Evolutionary conservation across 2,888 invertebrate species (phyloP), one percentile per base, ranked within the genome.

Genomic region (Drosophila parthenogenetica): DNA sequence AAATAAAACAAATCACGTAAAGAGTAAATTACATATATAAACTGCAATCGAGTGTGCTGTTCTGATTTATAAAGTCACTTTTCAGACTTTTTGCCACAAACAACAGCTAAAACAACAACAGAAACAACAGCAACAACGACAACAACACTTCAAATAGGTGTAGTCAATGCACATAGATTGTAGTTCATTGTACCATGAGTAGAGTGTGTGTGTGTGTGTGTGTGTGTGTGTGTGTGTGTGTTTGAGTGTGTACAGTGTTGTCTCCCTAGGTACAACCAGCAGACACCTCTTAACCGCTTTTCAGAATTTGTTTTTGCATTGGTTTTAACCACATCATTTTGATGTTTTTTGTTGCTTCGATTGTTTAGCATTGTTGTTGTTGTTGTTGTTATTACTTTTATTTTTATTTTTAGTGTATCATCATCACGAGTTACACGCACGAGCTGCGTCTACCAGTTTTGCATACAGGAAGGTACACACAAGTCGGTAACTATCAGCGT

Each of bases 241-340:
- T 62, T 32, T 17, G 29, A 62, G 25, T 63, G 17, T 62, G 8
- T 46, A n/a, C 16, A 45, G 55, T 57, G 25, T 49, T 32, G 40
- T 50, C 29, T 46, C 2, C 22, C 3, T 42, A 22, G 46, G 46
- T 16, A 25, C 22, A 50, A 39, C 37, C n/a, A 45, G 73, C 59
- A 74, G 73, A 74, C 74, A 78, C 62, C 75, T 79, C 79, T 69
- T 62, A 74, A 69, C 54, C 75, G 69, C 69, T 54, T 69, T 57
- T 50, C 48, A 74, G 65, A 74, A 76, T 79, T 76, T 69, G 76
- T 73, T 76, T 83, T 74, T 73, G 89, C 87, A 83, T 87, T 87
- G 89, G 63, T 73, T 88, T 80, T 67, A 86, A 86, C 89, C 86
- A 76, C 89, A 86, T 89, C 87, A 88, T 86, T 86, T 86, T 86